Conservation (phyloP, 2,888 invertebrate species). For the Nasonovia ribisnigri region DNA sequence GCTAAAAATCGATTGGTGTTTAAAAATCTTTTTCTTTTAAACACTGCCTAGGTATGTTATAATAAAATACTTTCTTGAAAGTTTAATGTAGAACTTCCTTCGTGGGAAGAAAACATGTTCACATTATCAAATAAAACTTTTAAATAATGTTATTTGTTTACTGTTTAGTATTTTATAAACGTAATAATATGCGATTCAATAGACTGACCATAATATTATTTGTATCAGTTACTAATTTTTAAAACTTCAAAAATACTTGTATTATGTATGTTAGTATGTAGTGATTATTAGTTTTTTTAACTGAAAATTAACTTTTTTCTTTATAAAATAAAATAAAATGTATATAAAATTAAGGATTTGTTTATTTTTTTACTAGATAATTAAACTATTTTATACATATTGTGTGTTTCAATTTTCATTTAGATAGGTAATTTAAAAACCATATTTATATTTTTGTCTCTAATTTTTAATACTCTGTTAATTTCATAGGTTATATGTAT, state of each 20-base stretch:
- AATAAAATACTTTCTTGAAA: neutral
- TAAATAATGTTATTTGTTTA: neutral
- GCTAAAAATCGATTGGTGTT: neutral
- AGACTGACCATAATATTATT: neutral
- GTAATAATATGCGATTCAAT: neutral
- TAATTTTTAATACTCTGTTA: neutral
- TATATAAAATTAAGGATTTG: neutral
- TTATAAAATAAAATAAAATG: no score
- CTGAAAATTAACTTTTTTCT: neutral
- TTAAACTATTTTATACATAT: neutral
- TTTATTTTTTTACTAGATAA: neutral
- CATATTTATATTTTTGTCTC: neutral
- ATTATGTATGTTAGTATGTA: neutral
- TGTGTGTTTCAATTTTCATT: neutral
- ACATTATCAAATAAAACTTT: constrained; percentile 9
- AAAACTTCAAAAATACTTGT: neutral
- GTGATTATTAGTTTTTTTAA: neutral
- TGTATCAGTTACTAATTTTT: neutral
- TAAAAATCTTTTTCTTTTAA: neutral
- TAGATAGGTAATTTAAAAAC: neutral
- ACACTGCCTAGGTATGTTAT: neutral
- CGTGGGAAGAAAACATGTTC: neutral
- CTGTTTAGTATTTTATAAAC: neutral
- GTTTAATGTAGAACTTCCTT: neutral
- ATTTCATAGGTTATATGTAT: neutral